These are phyloP conservation scores for Caenorhabditis sp. DNA, from an alignment of 2,888 invertebrate species.

Conservation along the genomic window DNA sequence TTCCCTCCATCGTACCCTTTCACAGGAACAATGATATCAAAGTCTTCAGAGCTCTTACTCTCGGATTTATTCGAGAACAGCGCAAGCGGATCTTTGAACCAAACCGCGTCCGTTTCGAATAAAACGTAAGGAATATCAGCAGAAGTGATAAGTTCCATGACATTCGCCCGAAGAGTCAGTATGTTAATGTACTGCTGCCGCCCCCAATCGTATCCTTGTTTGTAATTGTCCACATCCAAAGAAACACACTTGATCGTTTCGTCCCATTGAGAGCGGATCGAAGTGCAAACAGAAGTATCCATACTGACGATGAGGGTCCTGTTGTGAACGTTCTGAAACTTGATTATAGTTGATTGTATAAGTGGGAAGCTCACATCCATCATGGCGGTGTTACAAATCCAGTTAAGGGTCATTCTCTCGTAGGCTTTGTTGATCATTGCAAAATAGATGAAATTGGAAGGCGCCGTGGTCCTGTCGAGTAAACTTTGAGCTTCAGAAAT, in stretches of 20 bases:
- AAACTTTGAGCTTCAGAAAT: constrained; percentile 5
- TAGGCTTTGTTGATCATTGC: constrained; percentile 73
- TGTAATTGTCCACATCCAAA: constrained; percentile 23
- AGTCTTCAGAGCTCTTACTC: constrained; percentile 68
- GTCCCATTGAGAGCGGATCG: constrained; percentile 65
- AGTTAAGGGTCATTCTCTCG: constrained; percentile 73
- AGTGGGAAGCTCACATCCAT: constrained; percentile 56
- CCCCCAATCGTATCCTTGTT: constrained; percentile 70
- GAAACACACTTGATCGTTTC: constrained; percentile 54
- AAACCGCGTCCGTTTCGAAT: constrained; percentile 75
- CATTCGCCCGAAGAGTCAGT: constrained; percentile 64
- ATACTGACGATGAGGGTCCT: constrained; percentile 66
- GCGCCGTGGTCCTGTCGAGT: constrained; percentile 1
- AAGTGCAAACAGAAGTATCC: constrained; percentile 58
- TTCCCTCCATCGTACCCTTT: constrained; percentile 56
- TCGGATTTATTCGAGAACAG: constrained; percentile 58
- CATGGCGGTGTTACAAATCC: constrained; percentile 74
- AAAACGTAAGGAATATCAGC: constrained; percentile 68
- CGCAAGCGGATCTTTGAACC: constrained; percentile 71
- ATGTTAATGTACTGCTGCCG: constrained; percentile 69
- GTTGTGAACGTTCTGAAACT: constrained; percentile 61
- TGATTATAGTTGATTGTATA: too few relatives aligned
- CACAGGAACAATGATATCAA: constrained; percentile 73
- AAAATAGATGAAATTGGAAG: constrained; percentile 53
- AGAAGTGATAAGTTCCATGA: constrained; percentile 57